Evolutionary conservation across 2,797 vertebrate species (phyloP).

Genomic region (Sebastolobus altivelis): DNA sequence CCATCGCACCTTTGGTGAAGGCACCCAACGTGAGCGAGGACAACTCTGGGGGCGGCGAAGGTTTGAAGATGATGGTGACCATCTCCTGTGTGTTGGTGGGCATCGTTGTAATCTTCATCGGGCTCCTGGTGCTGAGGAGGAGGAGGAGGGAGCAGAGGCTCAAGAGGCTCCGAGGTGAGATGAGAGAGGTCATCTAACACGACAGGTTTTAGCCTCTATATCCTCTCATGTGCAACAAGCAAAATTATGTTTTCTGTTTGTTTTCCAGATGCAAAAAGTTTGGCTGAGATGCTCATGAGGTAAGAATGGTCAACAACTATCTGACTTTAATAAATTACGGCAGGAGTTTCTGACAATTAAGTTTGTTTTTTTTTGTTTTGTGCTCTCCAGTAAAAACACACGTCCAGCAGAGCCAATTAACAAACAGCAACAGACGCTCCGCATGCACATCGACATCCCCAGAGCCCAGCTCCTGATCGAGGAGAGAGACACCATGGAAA

Average conservation of each 20-base stretch:
- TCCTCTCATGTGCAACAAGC: neutral
- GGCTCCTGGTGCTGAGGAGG: slow-evolving; percentile 92
- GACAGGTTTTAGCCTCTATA: neutral
- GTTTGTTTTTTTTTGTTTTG: slow-evolving; percentile 13
- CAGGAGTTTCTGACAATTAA: neutral
- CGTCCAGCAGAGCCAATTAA: slow-evolving; percentile 96
- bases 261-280: slow-evolving; percentile 95
- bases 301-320: slow-evolving; percentile 77
- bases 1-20: slow-evolving; percentile 95
- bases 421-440: slow-evolving; percentile 96
- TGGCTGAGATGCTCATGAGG: slow-evolving; percentile 99
- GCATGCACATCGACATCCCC: slow-evolving; percentile 99
- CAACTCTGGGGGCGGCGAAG: slow-evolving; percentile 89
- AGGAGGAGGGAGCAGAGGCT: slow-evolving; percentile 95
- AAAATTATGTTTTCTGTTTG: slow-evolving; percentile 60
- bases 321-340: neutral
- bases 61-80: slow-evolving; percentile 98
- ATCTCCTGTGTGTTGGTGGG: slow-evolving; percentile 96
- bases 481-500: slow-evolving; percentile 98
- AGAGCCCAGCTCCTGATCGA: slow-evolving; percentile 97
- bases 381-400: slow-evolving; percentile 93
- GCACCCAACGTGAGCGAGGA: slow-evolving; percentile 92
- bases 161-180: slow-evolving; percentile 96
- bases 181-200: neutral
- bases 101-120: slow-evolving; percentile 91